Evolutionary conservation across 2,797 vertebrate genomes (phyloP).

Genomic region (Anguilla obscura): DNA sequence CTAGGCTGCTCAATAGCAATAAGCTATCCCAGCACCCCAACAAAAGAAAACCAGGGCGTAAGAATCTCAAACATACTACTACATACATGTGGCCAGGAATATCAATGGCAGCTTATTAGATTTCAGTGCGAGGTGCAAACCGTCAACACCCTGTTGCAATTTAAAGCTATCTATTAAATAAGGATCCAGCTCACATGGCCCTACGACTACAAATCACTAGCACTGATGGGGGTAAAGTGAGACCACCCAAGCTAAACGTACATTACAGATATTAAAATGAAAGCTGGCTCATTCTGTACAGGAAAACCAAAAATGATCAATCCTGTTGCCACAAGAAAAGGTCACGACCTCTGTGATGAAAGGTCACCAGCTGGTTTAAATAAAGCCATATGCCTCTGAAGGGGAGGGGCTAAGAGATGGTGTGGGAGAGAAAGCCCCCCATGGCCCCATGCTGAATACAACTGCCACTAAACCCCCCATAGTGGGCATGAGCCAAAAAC

Average conservation of each 20-base stretch:
- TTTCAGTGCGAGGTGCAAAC: not conserved
- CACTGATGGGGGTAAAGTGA: not conserved
- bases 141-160: not conserved
- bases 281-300: not conserved
- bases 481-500: not conserved
- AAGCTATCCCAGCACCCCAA: not conserved
- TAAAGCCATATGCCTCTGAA: not conserved
- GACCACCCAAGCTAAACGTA: not conserved
- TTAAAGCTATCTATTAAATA: not conserved
- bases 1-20: not conserved
- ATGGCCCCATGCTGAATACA: not conserved
- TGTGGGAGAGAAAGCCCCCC: not conserved
- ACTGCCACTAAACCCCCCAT: not conserved
- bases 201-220: not conserved
- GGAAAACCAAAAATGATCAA: not conserved
- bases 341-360: slow-evolving; percentile 2
- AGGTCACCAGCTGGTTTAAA: slow-evolving; percentile 5
- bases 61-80: not conserved
- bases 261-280: not conserved
- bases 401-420: not conserved
- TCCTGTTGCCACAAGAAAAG: not conserved
- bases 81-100: not conserved
- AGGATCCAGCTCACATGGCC: not conserved
- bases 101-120: not conserved
- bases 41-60: not conserved